Conservation (phyloP, 2,888 invertebrate species). For the Pyralis farinalis region DNA sequence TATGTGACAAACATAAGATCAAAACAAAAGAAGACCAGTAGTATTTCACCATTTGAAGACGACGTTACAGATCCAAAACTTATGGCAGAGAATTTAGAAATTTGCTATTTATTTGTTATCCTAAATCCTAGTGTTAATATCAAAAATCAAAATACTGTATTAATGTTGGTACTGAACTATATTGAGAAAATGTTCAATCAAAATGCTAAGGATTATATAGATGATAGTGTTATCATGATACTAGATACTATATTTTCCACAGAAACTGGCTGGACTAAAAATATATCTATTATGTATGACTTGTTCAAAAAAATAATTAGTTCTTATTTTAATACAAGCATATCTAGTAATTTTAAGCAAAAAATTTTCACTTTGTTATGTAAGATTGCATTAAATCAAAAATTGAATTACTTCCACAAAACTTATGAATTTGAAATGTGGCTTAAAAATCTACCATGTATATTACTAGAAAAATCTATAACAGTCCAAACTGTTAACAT, state of each 20-base stretch:
- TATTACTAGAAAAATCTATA: conserved; percentile 73
- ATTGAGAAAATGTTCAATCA: conserved; percentile 69
- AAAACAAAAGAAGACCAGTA: conserved; percentile 36
- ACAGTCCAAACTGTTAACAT: conserved; percentile 76
- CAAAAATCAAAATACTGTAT: conserved; percentile 52
- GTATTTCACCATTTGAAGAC: conserved; percentile 38
- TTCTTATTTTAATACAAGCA: conserved; percentile 51
- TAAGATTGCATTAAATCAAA: conserved; percentile 64
- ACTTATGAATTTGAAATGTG: conserved; percentile 68
- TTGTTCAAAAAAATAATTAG: conserved; percentile 59
- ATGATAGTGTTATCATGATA: conserved; percentile 47
- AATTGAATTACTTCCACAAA: conserved; percentile 53
- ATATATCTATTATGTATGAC: conserved; percentile 43
- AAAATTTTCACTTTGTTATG: conserved; percentile 64
- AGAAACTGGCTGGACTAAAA: conserved; percentile 62
- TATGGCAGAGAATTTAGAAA: conserved; percentile 53
- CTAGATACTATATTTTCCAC: conserved; percentile 54
- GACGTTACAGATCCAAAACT: conserved; percentile 59
- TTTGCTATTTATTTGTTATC: conserved; percentile 68
- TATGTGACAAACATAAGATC: conserved; percentile 70
- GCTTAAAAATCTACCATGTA: conserved; percentile 77
- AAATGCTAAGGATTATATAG: conserved; percentile 38
- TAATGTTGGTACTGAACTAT: conserved; percentile 64
- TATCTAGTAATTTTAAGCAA: conserved; percentile 46
- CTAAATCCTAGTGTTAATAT: conserved; percentile 63